These are phyloP conservation scores for Alcis repandata DNA, from an alignment of 2,888 invertebrate genomes.

Conservation along the genomic window DNA sequence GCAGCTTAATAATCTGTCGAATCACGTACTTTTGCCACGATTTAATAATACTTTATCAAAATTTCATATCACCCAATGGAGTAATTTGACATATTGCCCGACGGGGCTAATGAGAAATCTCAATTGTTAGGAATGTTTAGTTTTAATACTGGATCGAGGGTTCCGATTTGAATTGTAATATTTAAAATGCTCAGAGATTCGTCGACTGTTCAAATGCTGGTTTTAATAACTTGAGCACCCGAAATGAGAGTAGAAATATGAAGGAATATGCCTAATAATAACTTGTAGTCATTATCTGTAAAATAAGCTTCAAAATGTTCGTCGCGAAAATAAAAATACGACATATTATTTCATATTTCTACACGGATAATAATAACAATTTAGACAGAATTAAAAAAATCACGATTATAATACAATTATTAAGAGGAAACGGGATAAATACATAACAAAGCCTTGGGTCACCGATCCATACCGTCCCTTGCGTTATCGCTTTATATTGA, in stretches of 20 bases:
- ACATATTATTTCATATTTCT: constrained; percentile 41
- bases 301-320: constrained; percentile 14
- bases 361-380: constrained; percentile 30
- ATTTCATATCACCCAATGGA: constrained; percentile 82
- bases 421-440: constrained; percentile 53
- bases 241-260: constrained; percentile 40
- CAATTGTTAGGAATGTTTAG: constrained; percentile 82
- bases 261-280: constrained; percentile 19
- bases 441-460: constrained; percentile 52
- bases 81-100: constrained; percentile 62
- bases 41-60: constrained; percentile 73
- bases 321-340: constrained; percentile 23
- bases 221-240: constrained; percentile 49
- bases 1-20: constrained; percentile 61
- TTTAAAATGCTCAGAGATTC: constrained; percentile 46
- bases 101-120: constrained; percentile 68
- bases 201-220: constrained; percentile 46
- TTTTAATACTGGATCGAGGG: constrained; percentile 73
- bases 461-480: constrained; percentile 38
- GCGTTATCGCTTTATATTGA: constrained; percentile 52
- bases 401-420: constrained; percentile 56
- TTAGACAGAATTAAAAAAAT: constrained; percentile 29
- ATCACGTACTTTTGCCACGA: constrained; percentile 73
- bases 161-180: constrained; percentile 13
- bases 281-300: constrained; percentile 4